Conservation (phyloP, 2,113 vertebrate species). For the Phalacrocorax carbo region DNA sequence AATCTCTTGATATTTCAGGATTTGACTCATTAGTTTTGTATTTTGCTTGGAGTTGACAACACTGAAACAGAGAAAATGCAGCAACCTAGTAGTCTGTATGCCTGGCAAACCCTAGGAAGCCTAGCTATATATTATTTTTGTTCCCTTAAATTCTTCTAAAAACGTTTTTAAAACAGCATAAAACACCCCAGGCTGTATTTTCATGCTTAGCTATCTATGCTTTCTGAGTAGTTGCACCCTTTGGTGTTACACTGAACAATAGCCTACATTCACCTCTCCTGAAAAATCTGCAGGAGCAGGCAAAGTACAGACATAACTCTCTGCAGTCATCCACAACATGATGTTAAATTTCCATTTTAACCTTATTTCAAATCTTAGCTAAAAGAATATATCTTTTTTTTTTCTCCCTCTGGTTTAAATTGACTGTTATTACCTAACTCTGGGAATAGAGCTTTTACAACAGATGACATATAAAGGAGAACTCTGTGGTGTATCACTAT, state of each 20-base stretch:
- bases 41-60: neutral
- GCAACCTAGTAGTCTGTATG: neutral
- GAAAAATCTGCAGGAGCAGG: slow-evolving; percentile 4
- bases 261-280: neutral
- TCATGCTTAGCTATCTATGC: neutral
- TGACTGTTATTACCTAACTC: neutral
- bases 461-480: neutral
- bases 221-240: neutral
- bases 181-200: neutral
- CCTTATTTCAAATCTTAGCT: neutral
- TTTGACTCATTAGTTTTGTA: neutral
- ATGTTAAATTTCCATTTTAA: slow-evolving; percentile 30
- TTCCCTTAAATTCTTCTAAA: neutral
- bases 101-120: neutral
- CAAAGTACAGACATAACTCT: neutral
- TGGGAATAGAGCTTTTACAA: neutral
- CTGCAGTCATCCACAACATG: slow-evolving; percentile 7
- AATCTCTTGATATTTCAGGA: neutral
- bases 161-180: neutral
- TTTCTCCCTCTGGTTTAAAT: neutral
- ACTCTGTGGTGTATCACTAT: neutral
- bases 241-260: neutral
- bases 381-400: neutral
- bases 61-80: neutral
- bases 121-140: neutral